Base-by-base conservation (phyloP, 2,888 invertebrate genomes). In the Idaea dimidiata region DNA sequence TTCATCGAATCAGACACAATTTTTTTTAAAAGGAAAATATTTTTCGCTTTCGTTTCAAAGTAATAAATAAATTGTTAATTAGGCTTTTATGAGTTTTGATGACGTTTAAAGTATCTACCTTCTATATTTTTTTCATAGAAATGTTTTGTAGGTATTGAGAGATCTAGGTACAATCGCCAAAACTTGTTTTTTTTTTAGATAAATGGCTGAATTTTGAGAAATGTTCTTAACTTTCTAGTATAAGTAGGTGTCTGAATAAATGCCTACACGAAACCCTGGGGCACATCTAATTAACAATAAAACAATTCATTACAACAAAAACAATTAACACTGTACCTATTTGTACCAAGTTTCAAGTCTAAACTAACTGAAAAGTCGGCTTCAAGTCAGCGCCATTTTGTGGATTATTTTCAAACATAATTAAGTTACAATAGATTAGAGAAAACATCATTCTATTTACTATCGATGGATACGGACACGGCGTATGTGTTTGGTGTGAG, bases 51-150 rank as follows among this genome's bases (percentile, higher is more conserved):
- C 14, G 43, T 43, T 43, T 43, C 43, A 43, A 43, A 43, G 43
- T 43, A 43, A 43, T 43, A 43, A 43, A 43, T 43, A 43, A 43
- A 43, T 43, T 43, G 43, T 43, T 43, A 43, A 43, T 43, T 43
- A 43, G 43, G 43, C 43, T 43, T 43, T 43, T 43, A 43, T 43
- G 43, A 43, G 43, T 43, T 43, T 43, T 43, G 43, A 43, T 43
- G 43, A 43, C 14, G 43, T 14, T 43, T 10, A 3, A 43, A 43
- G 43, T 43, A 14, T 43, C 43, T 43, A 6, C 43, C 14, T 43
- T 43, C 14, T 43, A 43, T 8, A 43, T 14, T 43, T 14, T 43
- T 43, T 43, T 8, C 43, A 10, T 32, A 10, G 3, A 14, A 14
- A 43, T 43, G 43, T 14, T 14, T 14, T 14, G 8, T 7, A 8